These are phyloP conservation scores for Alces alces DNA, from an alignment of 2,113 vertebrate species.

Conservation along the genomic window DNA sequence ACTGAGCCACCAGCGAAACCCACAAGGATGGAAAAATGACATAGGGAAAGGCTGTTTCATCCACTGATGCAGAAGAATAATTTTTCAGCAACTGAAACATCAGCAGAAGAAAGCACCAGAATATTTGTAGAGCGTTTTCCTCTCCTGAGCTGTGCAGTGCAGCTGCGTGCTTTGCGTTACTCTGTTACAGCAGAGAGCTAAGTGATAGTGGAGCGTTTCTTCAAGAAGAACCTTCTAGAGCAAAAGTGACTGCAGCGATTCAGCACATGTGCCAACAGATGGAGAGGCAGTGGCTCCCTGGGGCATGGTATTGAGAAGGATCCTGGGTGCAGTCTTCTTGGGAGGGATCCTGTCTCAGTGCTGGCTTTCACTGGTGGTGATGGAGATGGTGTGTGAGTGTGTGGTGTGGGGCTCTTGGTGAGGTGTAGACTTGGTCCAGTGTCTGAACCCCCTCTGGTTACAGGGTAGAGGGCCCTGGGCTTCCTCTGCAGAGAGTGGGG, in stretches of 20 bases:
- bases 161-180: not conserved
- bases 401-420: not conserved
- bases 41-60: not conserved
- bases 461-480: not conserved
- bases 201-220: not conserved
- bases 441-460: not conserved
- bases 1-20: not conserved
- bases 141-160: not conserved
- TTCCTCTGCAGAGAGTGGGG: not conserved
- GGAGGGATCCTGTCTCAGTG: not conserved
- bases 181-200: not conserved
- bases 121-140: not conserved
- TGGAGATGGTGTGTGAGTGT: not conserved
- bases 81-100: not conserved
- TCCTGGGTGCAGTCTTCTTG: not conserved
- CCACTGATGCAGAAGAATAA: not conserved
- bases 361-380: not conserved
- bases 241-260: not conserved
- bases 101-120: not conserved
- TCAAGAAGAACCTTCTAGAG: not conserved
- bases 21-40: not conserved
- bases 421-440: not conserved
- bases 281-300: not conserved
- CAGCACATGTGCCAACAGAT: not conserved
- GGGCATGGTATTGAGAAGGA: not conserved